Base-by-base conservation (phyloP, 2,113 vertebrate species). In the Stomatorhinus ivindoensis region DNA sequence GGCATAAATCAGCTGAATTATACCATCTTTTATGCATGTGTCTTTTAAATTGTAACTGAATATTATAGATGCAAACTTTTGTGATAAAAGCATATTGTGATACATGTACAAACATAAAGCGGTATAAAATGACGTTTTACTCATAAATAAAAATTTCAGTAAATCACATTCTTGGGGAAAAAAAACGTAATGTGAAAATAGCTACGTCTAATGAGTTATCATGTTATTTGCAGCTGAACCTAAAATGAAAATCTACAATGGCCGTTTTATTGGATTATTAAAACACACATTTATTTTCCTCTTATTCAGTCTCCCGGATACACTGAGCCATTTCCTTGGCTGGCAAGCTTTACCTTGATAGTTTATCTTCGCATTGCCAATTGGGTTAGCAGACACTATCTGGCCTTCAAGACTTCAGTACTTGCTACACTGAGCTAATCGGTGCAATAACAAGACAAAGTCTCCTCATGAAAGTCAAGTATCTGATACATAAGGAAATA, bases 331-430 rank as follows among this genome's bases (percentile, higher is more conserved):
- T 35, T 80, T 19, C 73, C 73, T 42, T 6, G 73, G 73, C 17
- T 42, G 73, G 90, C 87, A 47, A 85, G 89, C 89, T 92, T 91
- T 93, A 93, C 95, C 94, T 94, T 92, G 31, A 69, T 93, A 94
- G 92, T 95, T 93, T 93, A 92, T 92, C 92, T 93, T 89, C 91
- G 90, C 87, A 91, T 90, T 92, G 92, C 91, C 92, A 88, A 92
- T 91, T 92, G 93, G 92, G 94, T 94, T 94, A 95, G 91, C 92
- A 91, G 92, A 92, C 90, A 87, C 91, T 87, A 86, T 91, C 90
- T 91, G 84, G 91, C 92, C 91, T 93, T 92, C 69, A 39, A 87
- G 88, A 93, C 89, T 91, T 91, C 90, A 90, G 35, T 15, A n/a
- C 2, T 80, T 19, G 35, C 73, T 80, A 13, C 73, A 39, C 13